These are phyloP conservation scores for Lepus timidus DNA, from an alignment of 2,113 vertebrate genomes.

Conservation along the genomic window DNA sequence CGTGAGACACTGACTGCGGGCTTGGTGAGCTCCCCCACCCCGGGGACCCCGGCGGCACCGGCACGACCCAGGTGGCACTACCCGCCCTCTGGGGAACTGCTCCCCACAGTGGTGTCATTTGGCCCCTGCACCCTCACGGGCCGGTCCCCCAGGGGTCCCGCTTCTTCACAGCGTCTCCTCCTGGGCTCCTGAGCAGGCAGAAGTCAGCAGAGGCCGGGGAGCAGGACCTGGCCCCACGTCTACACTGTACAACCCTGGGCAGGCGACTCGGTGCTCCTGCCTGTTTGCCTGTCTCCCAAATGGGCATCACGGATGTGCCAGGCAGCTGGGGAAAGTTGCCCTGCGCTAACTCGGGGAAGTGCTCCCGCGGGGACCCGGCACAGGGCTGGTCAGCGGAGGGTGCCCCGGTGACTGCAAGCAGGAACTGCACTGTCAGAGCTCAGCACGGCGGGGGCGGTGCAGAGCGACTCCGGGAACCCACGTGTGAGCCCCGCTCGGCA, in stretches of 20 bases:
- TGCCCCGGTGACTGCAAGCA: too few species aligned
- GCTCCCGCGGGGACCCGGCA: neutral
- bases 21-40: too few species aligned
- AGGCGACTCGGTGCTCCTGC: neutral
- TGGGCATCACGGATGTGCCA: too few species aligned
- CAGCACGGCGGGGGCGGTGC: too few species aligned
- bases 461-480: too few species aligned
- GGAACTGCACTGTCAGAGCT: too few species aligned
- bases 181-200: too few species aligned
- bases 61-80: too few species aligned
- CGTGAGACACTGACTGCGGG: neutral
- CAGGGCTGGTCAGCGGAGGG: neutral
- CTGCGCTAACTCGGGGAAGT: neutral
- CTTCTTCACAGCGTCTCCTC: neutral
- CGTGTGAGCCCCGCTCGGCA: too few species aligned
- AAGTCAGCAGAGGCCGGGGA: neutral
- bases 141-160: neutral
- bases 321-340: neutral
- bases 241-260: neutral
- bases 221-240: neutral
- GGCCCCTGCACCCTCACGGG: neutral
- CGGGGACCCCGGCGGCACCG: too few species aligned
- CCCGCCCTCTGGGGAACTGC: neutral
- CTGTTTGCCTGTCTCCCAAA: neutral
- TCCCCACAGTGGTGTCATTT: fast-evolving